Evolutionary conservation across 35 echinoderm and acorn worm species (phyloP).

Genomic region (Apostichopus californicus): DNA sequence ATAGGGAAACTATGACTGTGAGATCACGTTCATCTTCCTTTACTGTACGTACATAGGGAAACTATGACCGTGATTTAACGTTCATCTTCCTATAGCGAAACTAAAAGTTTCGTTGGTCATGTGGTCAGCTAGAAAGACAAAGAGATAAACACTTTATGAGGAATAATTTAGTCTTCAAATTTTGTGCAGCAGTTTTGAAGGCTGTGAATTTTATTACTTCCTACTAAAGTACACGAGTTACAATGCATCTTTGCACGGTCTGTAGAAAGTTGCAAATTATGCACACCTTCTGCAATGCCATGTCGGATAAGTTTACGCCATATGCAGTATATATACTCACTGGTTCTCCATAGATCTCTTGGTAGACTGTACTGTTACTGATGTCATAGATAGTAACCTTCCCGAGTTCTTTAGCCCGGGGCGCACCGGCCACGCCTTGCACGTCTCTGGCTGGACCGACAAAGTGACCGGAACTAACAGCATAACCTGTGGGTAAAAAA

Average conservation of each 20-base stretch:
- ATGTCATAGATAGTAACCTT: slow-evolving; percentile 76
- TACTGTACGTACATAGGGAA: too few species aligned
- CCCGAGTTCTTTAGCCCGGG: slow-evolving; percentile 59
- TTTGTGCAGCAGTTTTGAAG: too few species aligned
- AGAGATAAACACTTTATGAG: too few species aligned
- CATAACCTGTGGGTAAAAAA: slow-evolving; percentile 61
- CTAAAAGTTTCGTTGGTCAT: too few species aligned
- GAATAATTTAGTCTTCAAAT: too few species aligned
- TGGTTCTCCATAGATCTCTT: slow-evolving; percentile 61
- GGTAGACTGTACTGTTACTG: slow-evolving; percentile 49
- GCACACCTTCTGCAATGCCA: not conserved
- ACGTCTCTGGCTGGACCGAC: not conserved
- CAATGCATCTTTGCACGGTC: not conserved
- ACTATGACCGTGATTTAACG: too few species aligned
- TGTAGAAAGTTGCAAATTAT: not conserved
- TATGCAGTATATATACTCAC: slow-evolving; percentile 37
- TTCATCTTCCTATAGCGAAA: too few species aligned
- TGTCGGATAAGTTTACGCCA: not conserved
- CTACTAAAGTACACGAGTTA: too few species aligned
- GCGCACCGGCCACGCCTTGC: slow-evolving; percentile 72
- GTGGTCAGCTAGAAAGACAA: too few species aligned
- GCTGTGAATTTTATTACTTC: too few species aligned
- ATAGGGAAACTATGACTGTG: too few species aligned
- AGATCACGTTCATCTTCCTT: too few species aligned
- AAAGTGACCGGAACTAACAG: slow-evolving; percentile 63